Evolutionary conservation across 2,888 invertebrate species (phyloP).

Genomic region (Acanthopleura granulata): DNA sequence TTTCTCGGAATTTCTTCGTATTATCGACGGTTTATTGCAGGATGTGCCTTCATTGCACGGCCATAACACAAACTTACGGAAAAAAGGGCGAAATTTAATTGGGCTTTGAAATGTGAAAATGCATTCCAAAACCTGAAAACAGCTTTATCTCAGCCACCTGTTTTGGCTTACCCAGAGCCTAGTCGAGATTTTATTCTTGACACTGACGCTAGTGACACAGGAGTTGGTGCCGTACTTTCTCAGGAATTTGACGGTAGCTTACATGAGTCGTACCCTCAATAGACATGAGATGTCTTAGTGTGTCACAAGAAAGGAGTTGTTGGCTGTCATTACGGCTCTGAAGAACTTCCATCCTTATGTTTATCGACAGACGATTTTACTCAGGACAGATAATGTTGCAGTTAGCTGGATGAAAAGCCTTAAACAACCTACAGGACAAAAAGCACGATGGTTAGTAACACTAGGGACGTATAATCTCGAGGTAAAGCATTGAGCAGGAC

Average conservation of each 20-base stretch:
- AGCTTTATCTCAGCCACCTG: slow-evolving; percentile 22
- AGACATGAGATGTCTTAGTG: slow-evolving; percentile 19
- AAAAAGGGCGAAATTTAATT: slow-evolving; percentile 21
- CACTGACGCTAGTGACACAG: slow-evolving; percentile 5
- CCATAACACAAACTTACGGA: slow-evolving; percentile 15
- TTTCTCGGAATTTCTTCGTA: slow-evolving; percentile 3
- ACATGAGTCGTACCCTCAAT: slow-evolving; percentile 17
- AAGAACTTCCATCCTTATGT: slow-evolving; percentile 22
- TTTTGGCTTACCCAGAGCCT: slow-evolving; percentile 25
- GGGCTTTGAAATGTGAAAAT: slow-evolving; percentile 18
- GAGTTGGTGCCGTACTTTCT: slow-evolving; percentile 22
- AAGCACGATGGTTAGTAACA: neutral
- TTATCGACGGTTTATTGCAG: neutral
- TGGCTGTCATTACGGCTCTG: slow-evolving; percentile 14
- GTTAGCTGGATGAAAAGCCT: too few relatives aligned
- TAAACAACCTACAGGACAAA: neutral
- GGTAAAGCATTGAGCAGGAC: neutral
- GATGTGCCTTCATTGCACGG: neutral
- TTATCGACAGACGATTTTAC: neutral
- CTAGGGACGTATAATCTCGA: neutral
- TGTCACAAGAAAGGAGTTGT: too few relatives aligned
- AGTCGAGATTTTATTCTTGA: neutral
- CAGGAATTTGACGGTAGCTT: slow-evolving; percentile 20
- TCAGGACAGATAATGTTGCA: slow-evolving; percentile 21
- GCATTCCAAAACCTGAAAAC: too few relatives aligned